These are phyloP conservation scores for Zeus faber DNA, from an alignment of 2,113 vertebrate genomes.

Conservation along the genomic window DNA sequence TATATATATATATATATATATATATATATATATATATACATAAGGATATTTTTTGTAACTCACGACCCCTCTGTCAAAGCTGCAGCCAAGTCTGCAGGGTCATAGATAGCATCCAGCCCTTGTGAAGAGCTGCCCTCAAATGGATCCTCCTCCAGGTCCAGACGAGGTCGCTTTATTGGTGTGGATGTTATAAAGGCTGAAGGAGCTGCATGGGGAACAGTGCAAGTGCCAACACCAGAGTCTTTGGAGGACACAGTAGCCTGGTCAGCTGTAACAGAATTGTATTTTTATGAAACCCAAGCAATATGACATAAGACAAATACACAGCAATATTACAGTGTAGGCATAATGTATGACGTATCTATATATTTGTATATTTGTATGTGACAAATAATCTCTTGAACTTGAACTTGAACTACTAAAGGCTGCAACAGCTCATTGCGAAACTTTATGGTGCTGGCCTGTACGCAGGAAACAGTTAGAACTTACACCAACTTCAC, in stretches of 20 bases:
- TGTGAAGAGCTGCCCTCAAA: too few relatives aligned
- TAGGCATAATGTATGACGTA: too few relatives aligned
- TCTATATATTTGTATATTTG: too few relatives aligned
- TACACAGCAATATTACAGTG: neutral
- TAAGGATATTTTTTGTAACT: too few relatives aligned
- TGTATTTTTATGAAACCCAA: neutral
- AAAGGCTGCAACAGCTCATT: neutral
- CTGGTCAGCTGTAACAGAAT: neutral
- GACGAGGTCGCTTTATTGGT: too few relatives aligned
- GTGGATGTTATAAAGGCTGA: neutral
- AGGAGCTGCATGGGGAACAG: neutral
- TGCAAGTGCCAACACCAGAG: neutral
- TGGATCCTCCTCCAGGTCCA: too few relatives aligned
- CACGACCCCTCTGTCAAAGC: too few relatives aligned
- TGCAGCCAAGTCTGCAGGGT: too few relatives aligned
- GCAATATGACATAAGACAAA: neutral
- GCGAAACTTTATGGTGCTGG: neutral
- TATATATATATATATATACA: too few relatives aligned
- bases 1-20: too few relatives aligned
- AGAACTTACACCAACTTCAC: neutral
- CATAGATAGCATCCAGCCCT: too few relatives aligned
- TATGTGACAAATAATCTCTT: too few relatives aligned
- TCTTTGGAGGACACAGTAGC: conserved; percentile 3
- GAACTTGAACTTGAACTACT: neutral
- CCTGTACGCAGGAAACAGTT: neutral